Evolutionary conservation across 2,797 vertebrate genomes (phyloP).

Genomic region (Phalloptychus januarius): DNA sequence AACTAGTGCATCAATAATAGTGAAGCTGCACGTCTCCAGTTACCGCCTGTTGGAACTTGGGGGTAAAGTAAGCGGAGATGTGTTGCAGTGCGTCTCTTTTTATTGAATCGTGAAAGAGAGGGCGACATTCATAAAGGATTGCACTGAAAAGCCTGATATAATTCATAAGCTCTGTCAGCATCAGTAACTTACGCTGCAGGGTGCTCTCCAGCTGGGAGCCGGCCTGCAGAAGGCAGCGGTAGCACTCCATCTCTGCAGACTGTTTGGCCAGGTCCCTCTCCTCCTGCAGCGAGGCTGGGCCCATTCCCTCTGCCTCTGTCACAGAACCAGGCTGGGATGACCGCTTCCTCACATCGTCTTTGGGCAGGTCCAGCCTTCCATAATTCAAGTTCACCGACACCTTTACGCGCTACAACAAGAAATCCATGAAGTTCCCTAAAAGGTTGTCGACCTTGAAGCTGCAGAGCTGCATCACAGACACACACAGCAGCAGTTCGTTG

Average conservation of each 20-base stretch:
- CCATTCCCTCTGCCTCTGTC: conserved; percentile 69
- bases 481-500: conserved; percentile 30
- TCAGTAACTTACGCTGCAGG: conserved; percentile 83
- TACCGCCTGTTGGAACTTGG: conserved; percentile 23
- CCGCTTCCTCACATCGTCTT: conserved; percentile 62
- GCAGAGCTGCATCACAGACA: conserved; percentile 42
- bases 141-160: conserved; percentile 9
- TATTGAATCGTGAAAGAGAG: background rate
- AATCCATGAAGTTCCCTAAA: conserved; percentile 38
- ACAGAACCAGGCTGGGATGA: conserved; percentile 36
- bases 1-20: conserved; percentile 51
- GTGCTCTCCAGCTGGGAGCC: conserved; percentile 85
- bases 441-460: conserved; percentile 67
- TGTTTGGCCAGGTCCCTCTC: conserved; percentile 65
- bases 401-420: conserved; percentile 2
- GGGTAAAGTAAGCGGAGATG: conserved; percentile 16
- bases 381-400: conserved; percentile 8
- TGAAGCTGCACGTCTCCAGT: conserved; percentile 30
- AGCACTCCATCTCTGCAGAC: conserved; percentile 86
- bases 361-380: conserved; percentile 35
- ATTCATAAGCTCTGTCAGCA: conserved; percentile 33
- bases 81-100: background rate
- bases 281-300: conserved; percentile 75
- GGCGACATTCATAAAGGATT: background rate
- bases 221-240: conserved; percentile 86